Conservation (phyloP, 2,113 vertebrate species). For the Aplodontia rufa region DNA sequence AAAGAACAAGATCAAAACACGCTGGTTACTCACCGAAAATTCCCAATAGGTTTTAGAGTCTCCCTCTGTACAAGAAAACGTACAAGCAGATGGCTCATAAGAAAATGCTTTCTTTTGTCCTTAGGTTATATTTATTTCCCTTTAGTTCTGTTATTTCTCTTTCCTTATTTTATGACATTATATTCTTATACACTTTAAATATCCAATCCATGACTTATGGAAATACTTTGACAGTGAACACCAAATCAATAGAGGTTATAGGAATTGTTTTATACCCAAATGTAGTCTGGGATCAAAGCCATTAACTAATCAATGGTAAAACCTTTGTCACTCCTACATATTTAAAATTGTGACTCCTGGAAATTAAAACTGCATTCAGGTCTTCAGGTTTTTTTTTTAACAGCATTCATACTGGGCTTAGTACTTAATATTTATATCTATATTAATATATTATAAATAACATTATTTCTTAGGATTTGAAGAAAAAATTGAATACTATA, state of each 20-base stretch:
- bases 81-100: not conserved
- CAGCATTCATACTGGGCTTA: not conserved
- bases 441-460: not conserved
- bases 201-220: not conserved
- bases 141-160: not conserved
- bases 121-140: not conserved
- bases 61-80: not conserved
- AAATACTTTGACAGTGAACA: not conserved
- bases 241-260: not conserved
- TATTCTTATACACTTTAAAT: not conserved
- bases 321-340: not conserved
- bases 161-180: not conserved
- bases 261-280: not conserved
- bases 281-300: not conserved
- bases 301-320: not conserved
- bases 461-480: not conserved
- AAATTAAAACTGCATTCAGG: not conserved
- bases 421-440: not conserved
- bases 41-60: not conserved
- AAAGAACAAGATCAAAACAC: not conserved
- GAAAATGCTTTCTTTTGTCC: not conserved
- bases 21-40: not conserved
- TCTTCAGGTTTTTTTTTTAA: not conserved
- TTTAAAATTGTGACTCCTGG: not conserved
- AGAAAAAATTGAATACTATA: not conserved